A percentile compares a stretch with the other conserved stretches of the same genome.
These are phyloP conservation scores for Ctenosaura bakeri DNA, from an alignment of 2,797 vertebrate species.

Conservation along the genomic window DNA sequence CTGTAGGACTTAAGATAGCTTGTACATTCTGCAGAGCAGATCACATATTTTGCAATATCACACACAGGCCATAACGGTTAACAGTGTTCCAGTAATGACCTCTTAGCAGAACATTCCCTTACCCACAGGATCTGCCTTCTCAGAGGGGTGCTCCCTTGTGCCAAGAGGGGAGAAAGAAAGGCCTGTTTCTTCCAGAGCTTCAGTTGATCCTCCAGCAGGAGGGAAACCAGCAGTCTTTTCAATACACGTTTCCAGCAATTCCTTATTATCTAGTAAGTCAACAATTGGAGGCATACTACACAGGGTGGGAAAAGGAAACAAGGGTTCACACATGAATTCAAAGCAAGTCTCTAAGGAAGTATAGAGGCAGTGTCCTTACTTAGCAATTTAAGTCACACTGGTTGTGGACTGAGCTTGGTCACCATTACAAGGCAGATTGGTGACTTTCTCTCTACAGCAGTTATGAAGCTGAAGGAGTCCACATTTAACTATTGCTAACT, in stretches of 20 bases:
- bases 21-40: not conserved
- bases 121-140: slow-evolving; percentile 66
- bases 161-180: slow-evolving; percentile 62
- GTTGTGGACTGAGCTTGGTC: not conserved
- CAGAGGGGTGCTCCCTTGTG: slow-evolving; percentile 63
- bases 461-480: not conserved
- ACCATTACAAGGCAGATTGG: not conserved
- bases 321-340: not conserved
- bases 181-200: slow-evolving; percentile 76
- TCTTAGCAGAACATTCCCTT: slow-evolving; percentile 45
- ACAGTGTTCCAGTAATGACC: not conserved
- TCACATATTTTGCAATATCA: not conserved
- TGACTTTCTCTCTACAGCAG: not conserved
- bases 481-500: not conserved
- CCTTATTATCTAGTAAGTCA: slow-evolving; percentile 79
- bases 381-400: not conserved
- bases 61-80: not conserved
- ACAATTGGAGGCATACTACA: slow-evolving; percentile 83
- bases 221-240: slow-evolving; percentile 80
- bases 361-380: not conserved
- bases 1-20: not conserved
- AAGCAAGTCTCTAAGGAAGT: not conserved
- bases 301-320: slow-evolving; percentile 47
- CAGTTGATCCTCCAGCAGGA: slow-evolving; percentile 68
- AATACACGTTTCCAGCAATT: slow-evolving; percentile 87